Base-by-base conservation (phyloP, 1,140 invertebrate species). In the Heliconius himera region DNA sequence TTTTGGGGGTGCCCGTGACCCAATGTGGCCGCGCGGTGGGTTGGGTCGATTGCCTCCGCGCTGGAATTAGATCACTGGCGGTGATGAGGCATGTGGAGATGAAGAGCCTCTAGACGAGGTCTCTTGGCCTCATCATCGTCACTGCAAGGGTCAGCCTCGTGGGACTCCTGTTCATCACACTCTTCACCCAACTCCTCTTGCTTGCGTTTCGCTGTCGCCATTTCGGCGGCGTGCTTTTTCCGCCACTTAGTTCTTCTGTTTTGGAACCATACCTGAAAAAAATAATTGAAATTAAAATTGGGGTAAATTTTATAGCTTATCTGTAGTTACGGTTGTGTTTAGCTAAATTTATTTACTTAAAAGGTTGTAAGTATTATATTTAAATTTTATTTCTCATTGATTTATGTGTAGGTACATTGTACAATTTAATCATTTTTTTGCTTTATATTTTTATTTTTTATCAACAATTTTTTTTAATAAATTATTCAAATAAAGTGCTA, bases 181-280 rank as follows among this genome's bases (percentile, higher is more conserved):
- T 95, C 96, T 73, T 97, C 97, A 85, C 98, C 97, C 26, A 98
- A 96, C 85, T 99, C 98, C 93, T 99, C 98, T 91, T 99, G 98
- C 93, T 99, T 98, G 90, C 98, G 96, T 94, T 99, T 99, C 8
- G 98, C 98, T 36, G 98, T 99, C 73, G 99, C 99, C 98, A 99
- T 99, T 95, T 99, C 99, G 3, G 99, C 99, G 1, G 99, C 99
- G 95, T 99, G 99, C 93, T 99, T 99, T 96, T 99, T 99, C 88
- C 99, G 96, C 99, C 99, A 99, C 96, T 99, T 99, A 86, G 99
- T 99, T 90, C 99, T 96, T 92, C 99, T 96, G 95, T 99, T 99
- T 95, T 99, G 99, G 95, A 99, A 99, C 99, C 99, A 99, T 60
- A 99, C 99, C 99, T 99, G 96, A 73, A 26, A 72, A 36, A 77